These are phyloP conservation scores for Lasioglossum morio DNA, from an alignment of 2,888 invertebrate species.

Conservation along the genomic window DNA sequence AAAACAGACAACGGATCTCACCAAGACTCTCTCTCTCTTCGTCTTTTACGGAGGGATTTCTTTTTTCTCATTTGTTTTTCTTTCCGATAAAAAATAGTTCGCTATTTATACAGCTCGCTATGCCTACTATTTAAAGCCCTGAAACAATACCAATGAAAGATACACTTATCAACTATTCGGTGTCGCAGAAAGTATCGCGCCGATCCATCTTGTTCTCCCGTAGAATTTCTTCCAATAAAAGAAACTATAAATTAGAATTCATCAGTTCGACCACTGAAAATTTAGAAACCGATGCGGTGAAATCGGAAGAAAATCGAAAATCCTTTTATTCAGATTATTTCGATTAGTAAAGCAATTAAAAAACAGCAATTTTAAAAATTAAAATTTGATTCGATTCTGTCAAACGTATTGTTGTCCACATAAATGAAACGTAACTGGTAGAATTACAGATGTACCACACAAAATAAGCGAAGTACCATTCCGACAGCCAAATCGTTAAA, in stretches of 20 bases:
- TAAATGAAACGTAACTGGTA: not conserved
- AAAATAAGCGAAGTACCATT: not conserved
- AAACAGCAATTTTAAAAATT: no score
- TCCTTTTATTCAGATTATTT: not conserved
- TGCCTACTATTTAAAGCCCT: slow-evolving; percentile 54
- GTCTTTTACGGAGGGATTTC: slow-evolving; percentile 35
- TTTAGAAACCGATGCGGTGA: no score
- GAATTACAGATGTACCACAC: not conserved
- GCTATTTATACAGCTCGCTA: slow-evolving; percentile 52
- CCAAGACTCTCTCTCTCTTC: slow-evolving; percentile 12
- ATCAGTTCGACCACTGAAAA: no score
- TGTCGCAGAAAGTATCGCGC: slow-evolving; percentile 4
- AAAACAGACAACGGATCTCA: slow-evolving; percentile 18
- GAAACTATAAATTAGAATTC: no score
- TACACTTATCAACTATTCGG: slow-evolving; percentile 9
- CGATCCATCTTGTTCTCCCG: not conserved
- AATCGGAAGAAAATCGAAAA: not conserved
- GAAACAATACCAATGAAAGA: slow-evolving; percentile 50
- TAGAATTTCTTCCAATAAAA: not conserved
- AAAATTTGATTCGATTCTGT: no score
- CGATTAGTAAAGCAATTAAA: not conserved
- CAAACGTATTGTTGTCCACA: not conserved
- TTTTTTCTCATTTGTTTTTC: not conserved
- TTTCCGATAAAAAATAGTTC: slow-evolving; percentile 52
- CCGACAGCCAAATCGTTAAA: no score